Evolutionary conservation across 2,888 invertebrate genomes (phyloP).

Genomic region (Ornithoptera priamus): DNA sequence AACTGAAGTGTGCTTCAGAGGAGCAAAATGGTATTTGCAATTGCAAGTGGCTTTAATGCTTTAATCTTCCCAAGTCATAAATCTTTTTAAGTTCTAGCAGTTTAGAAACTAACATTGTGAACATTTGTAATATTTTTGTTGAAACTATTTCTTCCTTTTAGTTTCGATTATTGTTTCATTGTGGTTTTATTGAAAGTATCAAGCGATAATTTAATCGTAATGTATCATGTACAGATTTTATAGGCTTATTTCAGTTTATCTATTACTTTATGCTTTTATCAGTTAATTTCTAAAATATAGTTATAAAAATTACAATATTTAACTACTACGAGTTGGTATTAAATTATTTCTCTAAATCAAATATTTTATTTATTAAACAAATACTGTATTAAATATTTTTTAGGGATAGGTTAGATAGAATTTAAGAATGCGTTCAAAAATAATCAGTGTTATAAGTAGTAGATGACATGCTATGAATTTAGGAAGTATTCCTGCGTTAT

Average conservation of each 20-base stretch:
- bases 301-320: no score
- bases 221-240: background rate
- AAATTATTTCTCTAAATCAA: no score
- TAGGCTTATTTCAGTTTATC: no score
- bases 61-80: slow-evolving; percentile 14
- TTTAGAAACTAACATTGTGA: slow-evolving; percentile 11
- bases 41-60: slow-evolving; percentile 20
- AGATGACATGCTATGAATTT: background rate
- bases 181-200: background rate
- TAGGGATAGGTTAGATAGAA: no score
- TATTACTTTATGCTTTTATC: no score
- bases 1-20: slow-evolving; percentile 14
- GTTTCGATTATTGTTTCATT: background rate
- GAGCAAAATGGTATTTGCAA: slow-evolving; percentile 21
- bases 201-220: background rate
- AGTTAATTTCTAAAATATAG: no score
- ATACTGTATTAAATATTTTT: no score
- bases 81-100: slow-evolving; percentile 13
- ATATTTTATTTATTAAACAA: no score
- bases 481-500: background rate
- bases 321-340: no score
- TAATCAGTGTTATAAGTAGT: no score
- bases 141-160: background rate
- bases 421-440: no score
- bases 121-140: slow-evolving; percentile 4